Base-by-base conservation (phyloP, 2,888 invertebrate genomes). In the Tenthredo amoena region DNA sequence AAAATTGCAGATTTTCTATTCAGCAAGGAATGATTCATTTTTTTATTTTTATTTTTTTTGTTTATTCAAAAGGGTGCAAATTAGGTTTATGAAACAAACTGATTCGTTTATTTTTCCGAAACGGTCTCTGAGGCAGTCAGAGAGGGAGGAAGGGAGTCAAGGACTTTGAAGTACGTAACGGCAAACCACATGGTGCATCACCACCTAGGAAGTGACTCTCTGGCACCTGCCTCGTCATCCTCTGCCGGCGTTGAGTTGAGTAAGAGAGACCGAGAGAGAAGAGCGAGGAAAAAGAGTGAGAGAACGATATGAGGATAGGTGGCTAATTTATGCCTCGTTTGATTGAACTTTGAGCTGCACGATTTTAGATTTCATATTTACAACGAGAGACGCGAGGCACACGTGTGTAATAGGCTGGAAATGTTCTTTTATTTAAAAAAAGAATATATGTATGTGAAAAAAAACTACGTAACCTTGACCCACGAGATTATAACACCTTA, bases 141-240 rank as follows among this genome's bases (percentile, higher is more conserved):
- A n/a, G 55, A 55, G 55, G 55, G 55, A 55, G n/a, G n/a, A 55
- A 31, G 68, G 68, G 68, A 68, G 68, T 68, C 68, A 68, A 68
- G 68, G 68, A 68, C 68, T 68, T 26, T 34, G 68, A 68, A 68
- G 68, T 68, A 68, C 58, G 62, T 81, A 81, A 81, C 81, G 81
- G 81, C 81, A 81, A 81, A 81, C 81, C 81, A 81, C 81, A 81
- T 81, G 58, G 81, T 87, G 85, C 85, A 65, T 87, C 88, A 87
- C 89, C 89, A 89, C 89, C 91, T 89, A 91, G 92, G 91, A 91
- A 91, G 91, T 91, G 88, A 87, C 87, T 86, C 87, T 86, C 90
- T 88, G 91, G 90, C 92, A 90, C 91, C 91, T 92, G 92, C 91
- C 89, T 89, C 91, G 91, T 92, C 92, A 92, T 92, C 88, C 88